Conservation (phyloP, 2,113 vertebrate species). For the Bubo bubo region DNA sequence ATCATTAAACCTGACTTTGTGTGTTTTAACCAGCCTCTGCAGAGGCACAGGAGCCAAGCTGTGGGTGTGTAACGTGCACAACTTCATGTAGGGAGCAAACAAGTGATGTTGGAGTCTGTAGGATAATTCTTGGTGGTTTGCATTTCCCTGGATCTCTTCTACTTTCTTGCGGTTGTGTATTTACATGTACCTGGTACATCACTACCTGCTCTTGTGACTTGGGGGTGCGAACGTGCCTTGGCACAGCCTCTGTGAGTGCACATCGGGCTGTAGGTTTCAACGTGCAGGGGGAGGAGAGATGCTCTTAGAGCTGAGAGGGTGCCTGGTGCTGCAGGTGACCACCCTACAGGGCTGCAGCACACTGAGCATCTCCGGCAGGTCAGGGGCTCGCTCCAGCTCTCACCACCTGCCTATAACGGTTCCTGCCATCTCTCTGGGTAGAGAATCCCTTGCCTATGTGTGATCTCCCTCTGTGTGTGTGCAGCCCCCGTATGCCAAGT, state of each 20-base stretch:
- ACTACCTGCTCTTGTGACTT: neutral
- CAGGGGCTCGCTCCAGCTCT: neutral
- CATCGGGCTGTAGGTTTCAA: fast-evolving
- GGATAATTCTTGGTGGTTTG: no score
- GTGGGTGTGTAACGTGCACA: fast-evolving
- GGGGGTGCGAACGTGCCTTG: neutral
- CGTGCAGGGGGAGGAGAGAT: neutral
- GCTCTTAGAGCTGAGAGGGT: neutral
- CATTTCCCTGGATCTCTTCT: neutral
- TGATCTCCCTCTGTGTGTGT: neutral
- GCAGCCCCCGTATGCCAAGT: neutral
- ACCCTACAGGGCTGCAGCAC: neutral
- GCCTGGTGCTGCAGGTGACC: neutral
- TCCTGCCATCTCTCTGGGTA: neutral
- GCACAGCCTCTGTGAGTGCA: neutral
- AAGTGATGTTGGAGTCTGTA: neutral
- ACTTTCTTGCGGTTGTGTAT: fast-evolving
- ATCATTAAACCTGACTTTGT: neutral
- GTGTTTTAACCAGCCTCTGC: neutral
- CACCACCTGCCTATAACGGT: fast-evolving
- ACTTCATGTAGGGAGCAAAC: fast-evolving
- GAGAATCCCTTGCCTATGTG: fast-evolving
- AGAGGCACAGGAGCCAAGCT: fast-evolving
- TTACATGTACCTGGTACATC: fast-evolving
- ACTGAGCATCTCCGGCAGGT: no score